phyloP scores from a whole-genome alignment of 2,888 invertebrate genomes.

The Scaptomyza caliginosa region DNA sequence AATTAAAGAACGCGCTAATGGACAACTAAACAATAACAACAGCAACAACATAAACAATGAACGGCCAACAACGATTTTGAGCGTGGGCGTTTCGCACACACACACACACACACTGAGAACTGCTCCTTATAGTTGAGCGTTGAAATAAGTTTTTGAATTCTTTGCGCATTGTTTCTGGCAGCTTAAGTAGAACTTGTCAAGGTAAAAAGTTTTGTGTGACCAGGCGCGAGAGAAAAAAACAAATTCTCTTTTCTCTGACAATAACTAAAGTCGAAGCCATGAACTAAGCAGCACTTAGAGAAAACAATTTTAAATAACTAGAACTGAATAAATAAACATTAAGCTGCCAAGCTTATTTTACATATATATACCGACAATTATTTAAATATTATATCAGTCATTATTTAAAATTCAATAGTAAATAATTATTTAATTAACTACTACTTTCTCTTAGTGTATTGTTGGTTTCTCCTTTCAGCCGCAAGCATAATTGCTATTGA shows the following conservation, averaged over 20 bases:
- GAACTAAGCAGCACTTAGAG: constrained; percentile 16
- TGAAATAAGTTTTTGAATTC: constrained; percentile 60
- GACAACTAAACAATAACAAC: constrained; percentile 33
- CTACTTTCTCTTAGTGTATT: constrained; percentile 28
- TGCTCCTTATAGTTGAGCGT: constrained; percentile 23
- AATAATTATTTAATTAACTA: too few relatives aligned
- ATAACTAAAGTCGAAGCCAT: constrained; percentile 26
- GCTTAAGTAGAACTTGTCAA: constrained; percentile 57
- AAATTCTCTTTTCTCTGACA: constrained; percentile 7
- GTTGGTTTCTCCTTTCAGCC: background rate
- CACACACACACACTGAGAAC: constrained; percentile 12
- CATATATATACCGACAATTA: too few relatives aligned
- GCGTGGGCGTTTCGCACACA: constrained; percentile 30
- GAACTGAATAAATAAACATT: too few relatives aligned
- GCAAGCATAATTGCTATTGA: constrained; percentile 66
- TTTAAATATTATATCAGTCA: too few relatives aligned
- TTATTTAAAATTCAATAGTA: too few relatives aligned
- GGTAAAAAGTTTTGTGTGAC: constrained; percentile 42
- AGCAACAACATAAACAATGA: constrained; percentile 30
- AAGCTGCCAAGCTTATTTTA: too few relatives aligned
- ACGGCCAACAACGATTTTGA: constrained; percentile 44
- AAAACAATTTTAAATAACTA: too few relatives aligned
- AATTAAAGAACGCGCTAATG: constrained; percentile 78
- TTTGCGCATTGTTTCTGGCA: constrained; percentile 58
- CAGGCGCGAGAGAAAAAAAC: constrained; percentile 16